Evolutionary conservation across 2,888 invertebrate species (phyloP).

Genomic region (Alviniconcha strummeri): DNA sequence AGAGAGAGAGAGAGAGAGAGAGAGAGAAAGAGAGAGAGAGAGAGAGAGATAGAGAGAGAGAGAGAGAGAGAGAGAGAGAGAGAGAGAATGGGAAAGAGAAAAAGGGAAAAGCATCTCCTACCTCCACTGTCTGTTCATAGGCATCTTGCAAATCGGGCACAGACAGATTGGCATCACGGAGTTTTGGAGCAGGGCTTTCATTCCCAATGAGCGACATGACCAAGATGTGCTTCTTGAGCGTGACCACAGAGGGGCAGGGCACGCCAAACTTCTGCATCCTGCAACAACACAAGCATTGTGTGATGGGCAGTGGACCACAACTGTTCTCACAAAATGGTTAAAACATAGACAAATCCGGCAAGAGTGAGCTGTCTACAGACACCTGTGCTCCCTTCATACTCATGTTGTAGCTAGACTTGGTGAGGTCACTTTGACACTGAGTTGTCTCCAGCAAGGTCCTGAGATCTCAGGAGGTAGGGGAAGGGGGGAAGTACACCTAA

Average conservation of each 20-base stretch:
- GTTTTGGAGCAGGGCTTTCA: constrained; percentile 77
- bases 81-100: too few species aligned
- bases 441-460: not conserved
- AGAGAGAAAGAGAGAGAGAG: too few species aligned
- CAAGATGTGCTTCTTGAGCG: constrained; percentile 77
- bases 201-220: constrained; percentile 79
- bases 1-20: too few species aligned
- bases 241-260: constrained; percentile 77
- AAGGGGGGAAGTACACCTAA: too few species aligned
- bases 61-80: too few species aligned
- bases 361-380: not conserved
- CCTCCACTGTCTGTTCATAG: constrained; percentile 75
- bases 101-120: constrained; percentile 39
- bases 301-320: too few species aligned
- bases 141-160: constrained; percentile 73
- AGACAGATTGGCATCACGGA: constrained; percentile 75
- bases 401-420: not conserved
- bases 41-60: too few species aligned
- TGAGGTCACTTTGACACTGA: not conserved
- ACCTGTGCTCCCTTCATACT: not conserved
- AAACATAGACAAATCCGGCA: too few species aligned
- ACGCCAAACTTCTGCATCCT: constrained; percentile 75
- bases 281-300: constrained; percentile 31
- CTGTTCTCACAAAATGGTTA: too few species aligned
- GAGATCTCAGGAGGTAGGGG: too few species aligned